Evolutionary conservation across 2,888 invertebrate species (phyloP).

Genomic region (Argyresthia albistria): DNA sequence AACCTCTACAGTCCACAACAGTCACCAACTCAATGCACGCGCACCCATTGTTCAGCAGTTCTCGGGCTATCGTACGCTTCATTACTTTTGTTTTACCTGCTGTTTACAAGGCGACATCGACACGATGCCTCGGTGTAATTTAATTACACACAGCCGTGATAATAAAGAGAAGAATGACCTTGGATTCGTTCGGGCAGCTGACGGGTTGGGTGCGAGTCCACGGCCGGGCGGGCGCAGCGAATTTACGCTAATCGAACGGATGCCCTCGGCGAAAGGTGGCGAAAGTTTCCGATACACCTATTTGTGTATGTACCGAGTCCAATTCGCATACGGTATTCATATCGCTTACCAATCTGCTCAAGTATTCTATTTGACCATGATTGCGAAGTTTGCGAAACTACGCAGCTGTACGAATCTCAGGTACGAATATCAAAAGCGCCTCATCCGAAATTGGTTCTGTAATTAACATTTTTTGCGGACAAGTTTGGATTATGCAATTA

Average conservation of each 20-base stretch:
- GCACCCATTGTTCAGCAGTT: neutral
- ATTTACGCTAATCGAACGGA: no score
- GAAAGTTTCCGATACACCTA: no score
- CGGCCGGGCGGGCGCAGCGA: no score
- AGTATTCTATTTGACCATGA: neutral
- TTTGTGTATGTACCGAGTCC: no score
- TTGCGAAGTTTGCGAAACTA: neutral
- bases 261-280: no score
- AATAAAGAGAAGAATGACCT: neutral
- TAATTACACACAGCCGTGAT: neutral
- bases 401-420: no score
- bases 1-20: neutral
- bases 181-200: neutral
- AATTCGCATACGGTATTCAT: no score
- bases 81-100: neutral
- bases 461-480: no score
- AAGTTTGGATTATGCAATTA: no score
- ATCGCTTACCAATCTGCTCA: no score
- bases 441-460: no score
- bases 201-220: neutral
- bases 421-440: no score
- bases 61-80: neutral
- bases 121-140: neutral
- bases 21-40: neutral
- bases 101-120: neutral